phyloP scores from a whole-genome alignment of 2,113 vertebrate species.

The Chamaea fasciata region DNA sequence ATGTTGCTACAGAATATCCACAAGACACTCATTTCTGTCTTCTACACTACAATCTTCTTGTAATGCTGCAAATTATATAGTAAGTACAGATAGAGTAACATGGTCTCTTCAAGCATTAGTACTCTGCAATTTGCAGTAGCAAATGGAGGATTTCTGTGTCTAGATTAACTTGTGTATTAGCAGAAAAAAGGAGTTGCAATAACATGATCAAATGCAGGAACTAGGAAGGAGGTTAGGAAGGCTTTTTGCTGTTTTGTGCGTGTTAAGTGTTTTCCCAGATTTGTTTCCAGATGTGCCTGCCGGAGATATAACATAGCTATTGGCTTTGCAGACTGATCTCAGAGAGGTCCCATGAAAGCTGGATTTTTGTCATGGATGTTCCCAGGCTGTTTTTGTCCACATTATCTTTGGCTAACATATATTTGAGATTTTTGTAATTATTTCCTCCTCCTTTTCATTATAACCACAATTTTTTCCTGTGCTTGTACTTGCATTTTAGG shows the following conservation, averaged over 20 bases:
- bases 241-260: background rate
- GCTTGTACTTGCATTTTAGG: background rate
- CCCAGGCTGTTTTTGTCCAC: rapidly evolving
- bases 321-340: background rate
- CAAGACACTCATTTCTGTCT: constrained; percentile 30
- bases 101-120: background rate
- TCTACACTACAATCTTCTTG: constrained; percentile 22
- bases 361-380: background rate
- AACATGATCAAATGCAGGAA: background rate
- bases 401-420: background rate
- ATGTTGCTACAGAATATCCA: constrained; percentile 16
- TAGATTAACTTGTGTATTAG: background rate
- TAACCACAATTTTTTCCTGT: background rate
- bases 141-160: background rate
- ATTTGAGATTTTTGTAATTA: background rate
- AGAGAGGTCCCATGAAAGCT: background rate
- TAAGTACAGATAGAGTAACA: constrained; percentile 19
- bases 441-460: background rate
- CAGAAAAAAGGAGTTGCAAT: background rate
- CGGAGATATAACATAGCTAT: background rate
- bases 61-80: constrained; percentile 40
- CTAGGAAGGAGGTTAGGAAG: background rate
- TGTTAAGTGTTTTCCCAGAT: background rate
- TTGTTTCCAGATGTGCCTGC: background rate
- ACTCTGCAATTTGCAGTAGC: background rate